Evolutionary conservation across 2,797 vertebrate species (phyloP).

Genomic region (Macropodus opercularis): DNA sequence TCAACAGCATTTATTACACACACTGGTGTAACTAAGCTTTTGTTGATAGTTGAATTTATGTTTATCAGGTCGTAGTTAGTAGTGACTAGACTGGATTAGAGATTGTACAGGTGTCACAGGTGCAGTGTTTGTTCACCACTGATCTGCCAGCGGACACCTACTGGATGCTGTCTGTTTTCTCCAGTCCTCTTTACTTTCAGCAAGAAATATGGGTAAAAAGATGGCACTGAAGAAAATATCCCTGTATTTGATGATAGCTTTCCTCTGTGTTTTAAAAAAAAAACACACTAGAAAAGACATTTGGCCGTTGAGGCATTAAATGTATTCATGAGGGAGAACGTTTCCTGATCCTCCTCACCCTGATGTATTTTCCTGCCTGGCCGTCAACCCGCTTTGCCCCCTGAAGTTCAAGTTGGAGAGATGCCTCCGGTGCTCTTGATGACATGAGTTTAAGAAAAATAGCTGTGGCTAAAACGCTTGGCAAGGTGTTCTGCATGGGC

Average conservation of each 20-base stretch:
- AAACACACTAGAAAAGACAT: slow-evolving; percentile 25
- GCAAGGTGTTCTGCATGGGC: slow-evolving; percentile 81
- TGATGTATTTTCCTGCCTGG: slow-evolving; percentile 38
- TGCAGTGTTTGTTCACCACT: no score
- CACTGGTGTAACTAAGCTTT: neutral
- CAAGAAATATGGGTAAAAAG: neutral
- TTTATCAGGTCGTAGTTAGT: neutral
- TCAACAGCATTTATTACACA: neutral
- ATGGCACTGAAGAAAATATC: neutral
- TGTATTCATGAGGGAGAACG: slow-evolving; percentile 32
- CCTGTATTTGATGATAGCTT: neutral
- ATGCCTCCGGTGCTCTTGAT: slow-evolving; percentile 57
- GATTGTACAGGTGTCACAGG: slow-evolving; percentile 1
- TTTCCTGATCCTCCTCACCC: slow-evolving; percentile 31
- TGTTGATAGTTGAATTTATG: neutral
- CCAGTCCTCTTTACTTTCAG: neutral
- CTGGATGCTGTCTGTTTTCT: neutral
- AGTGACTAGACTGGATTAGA: no score
- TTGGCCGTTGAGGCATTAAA: slow-evolving; percentile 34
- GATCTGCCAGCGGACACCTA: neutral
- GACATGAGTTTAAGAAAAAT: slow-evolving; percentile 75
- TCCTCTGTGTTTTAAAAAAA: slow-evolving; percentile 16
- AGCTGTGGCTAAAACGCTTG: slow-evolving; percentile 72
- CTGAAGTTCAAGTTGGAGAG: slow-evolving; percentile 49
- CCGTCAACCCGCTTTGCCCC: slow-evolving; percentile 28